A percentile compares a stretch with the other conserved stretches of the same genome.
Evolutionary conservation across 2,888 invertebrate species (phyloP).

Genomic region (Machimus rusticus): DNA sequence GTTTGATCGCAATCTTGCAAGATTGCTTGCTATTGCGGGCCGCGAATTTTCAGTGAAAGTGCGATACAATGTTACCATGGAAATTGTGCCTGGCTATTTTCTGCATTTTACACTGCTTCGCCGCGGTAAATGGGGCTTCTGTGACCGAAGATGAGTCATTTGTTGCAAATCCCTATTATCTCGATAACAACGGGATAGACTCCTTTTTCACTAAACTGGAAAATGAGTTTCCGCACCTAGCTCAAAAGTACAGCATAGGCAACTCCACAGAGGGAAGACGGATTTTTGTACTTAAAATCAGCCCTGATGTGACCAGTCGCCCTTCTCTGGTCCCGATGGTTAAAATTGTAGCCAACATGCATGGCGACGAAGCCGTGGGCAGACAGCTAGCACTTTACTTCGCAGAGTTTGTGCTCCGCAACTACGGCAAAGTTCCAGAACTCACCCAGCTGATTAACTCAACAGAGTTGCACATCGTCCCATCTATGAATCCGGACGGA

Average conservation of each 20-base stretch:
- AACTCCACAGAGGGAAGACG: constrained; percentile 77
- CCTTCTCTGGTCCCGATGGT: constrained; percentile 81
- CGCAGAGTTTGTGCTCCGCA: constrained; percentile 80
- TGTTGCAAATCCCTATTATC: constrained; percentile 68
- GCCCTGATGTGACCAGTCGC: constrained; percentile 67
- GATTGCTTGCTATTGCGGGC: neutral
- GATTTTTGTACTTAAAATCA: constrained; percentile 75
- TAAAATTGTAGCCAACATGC: constrained; percentile 94
- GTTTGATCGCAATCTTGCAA: neutral
- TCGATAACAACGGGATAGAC: constrained; percentile 74
- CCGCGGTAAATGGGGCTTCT: neutral
- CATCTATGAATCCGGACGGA: constrained; percentile 96
- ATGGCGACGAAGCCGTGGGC: constrained; percentile 91
- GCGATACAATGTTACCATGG: constrained; percentile 6
- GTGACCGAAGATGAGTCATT: constrained; percentile 63
- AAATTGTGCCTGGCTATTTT: neutral
- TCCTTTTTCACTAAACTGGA: constrained; percentile 70
- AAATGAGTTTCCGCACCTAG: constrained; percentile 72
- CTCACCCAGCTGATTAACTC: constrained; percentile 79
- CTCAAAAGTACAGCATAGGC: constrained; percentile 79
- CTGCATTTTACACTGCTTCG: neutral
- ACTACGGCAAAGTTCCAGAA: constrained; percentile 72
- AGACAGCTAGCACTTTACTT: constrained; percentile 82
- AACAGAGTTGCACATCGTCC: constrained; percentile 94
- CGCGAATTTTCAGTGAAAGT: neutral